Evolutionary conservation across 2,797 vertebrate species (phyloP), one percentile per base, ranked within the genome.

Genomic region (Sarcophilus harrisii): DNA sequence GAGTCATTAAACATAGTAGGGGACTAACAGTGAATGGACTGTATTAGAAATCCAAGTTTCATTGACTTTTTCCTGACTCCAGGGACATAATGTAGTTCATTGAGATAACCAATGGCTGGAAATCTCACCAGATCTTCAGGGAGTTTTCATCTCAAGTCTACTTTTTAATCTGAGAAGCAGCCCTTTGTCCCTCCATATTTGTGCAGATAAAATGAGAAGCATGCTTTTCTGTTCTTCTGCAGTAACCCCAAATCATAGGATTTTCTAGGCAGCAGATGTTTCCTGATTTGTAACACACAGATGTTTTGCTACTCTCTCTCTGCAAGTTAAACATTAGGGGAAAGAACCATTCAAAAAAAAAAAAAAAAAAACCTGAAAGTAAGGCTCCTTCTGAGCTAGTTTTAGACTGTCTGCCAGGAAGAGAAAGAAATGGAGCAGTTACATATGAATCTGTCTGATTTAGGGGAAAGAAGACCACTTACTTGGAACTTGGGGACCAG

Each of bases 341-440:
- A 73, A 73, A 94, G 55, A 90, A 87, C 81, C 93, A 91, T 49
- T 94, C 91, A 57, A 38, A 91, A 93, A 60, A 92, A 92, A 49
- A 92, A 92, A 49, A 49, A 49, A 49, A 49, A 11, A 49, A 52
- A 4, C 62, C 30, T 92, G 1, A 4, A 57, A 90, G 91, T 92
- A 13, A 91, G 57, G 81, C 38, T 90, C 96, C 92, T 92, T 90
- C 91, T 93, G 55, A 96, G 45, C 57, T 93, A 52, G 38, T 49
- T 92, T 91, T 87, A 94, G 95, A 60, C n/a, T 93, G 59, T 89
- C 55, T 95, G 90, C 92, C 96, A 87, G 81, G 90, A 60, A 93
- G 94, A 92, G 16, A 93, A 81, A 55, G 27, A 87, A 94, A 94
- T 0, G 0, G 58, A 60, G 49, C 66, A 91, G 59, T 81, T 91